Evolutionary conservation across 1,140 invertebrate genomes (phyloP), one percentile per base, ranked within the genome.

Genomic region (Schlechtendalia chinensis): DNA sequence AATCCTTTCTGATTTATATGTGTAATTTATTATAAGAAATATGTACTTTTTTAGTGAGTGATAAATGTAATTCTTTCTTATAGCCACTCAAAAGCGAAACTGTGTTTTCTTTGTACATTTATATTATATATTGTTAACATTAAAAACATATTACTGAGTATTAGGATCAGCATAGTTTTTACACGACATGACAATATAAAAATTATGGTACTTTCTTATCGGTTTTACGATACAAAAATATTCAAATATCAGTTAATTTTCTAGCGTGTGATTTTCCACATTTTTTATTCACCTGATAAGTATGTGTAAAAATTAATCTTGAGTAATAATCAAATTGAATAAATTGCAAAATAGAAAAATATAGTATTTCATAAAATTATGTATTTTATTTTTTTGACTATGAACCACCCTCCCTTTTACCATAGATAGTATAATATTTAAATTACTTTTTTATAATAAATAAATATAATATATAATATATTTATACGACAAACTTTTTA

Each of bases 11-110:
- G 61, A 17, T 65, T 32, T 65, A 65, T 32, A 8, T 39, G 8
- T n/a, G 61, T 65, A 19, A 65, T 65, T 65, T 65, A 65, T 65
- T 65, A 32, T 65, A 63, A 65, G n/a, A 39, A 61, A 27, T 61
- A 16, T 29, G 24, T 61, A 61, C n/a, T 61, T 17, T 61, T 61
- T 27, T 8, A 8, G 24, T 19, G 59, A 17, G 27, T 61, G 27
- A 61, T 24, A 29, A 61, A 61, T 17, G 29, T 65, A 29, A 65
- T 27, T 27, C 17, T 65, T 16, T 65, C 29, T 32, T 8, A 19
- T 12, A 39, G 29, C n/a, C n/a, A n/a, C n/a, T n/a, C n/a, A n/a
- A n/a, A n/a, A n/a, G n/a, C n/a, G n/a, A n/a, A n/a, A n/a, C 61
- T 17, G 29, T 32, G 61, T 65, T 32, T 39, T 65, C 29, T 29